These are phyloP conservation scores for Suillia variegata DNA, from an alignment of 2,888 invertebrate genomes.

Conservation along the genomic window DNA sequence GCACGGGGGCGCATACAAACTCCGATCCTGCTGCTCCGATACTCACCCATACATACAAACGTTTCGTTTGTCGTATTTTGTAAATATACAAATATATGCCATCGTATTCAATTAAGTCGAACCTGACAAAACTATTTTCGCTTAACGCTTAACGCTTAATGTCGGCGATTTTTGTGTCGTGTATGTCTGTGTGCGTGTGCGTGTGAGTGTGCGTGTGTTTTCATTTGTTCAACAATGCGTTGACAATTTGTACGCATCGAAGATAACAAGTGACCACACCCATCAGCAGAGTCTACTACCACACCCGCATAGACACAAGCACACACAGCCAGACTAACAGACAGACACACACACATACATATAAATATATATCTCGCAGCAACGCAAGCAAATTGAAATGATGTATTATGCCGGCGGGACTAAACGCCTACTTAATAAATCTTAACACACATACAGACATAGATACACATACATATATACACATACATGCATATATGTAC, in stretches of 20 bases:
- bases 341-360: not conserved
- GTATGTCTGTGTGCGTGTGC: no score
- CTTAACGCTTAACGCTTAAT: no score
- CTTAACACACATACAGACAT: slow-evolving; percentile 26
- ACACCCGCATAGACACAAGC: not conserved
- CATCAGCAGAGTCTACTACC: not conserved
- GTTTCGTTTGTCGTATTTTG: no score
- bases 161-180: no score
- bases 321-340: not conserved
- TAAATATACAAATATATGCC: no score
- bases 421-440: slow-evolving; percentile 54
- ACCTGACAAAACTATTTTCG: no score
- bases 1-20: no score
- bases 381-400: slow-evolving; percentile 54
- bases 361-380: no score
- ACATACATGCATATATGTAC: no score
- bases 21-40: no score
- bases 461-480: slow-evolving; percentile 11
- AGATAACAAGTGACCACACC: slow-evolving; percentile 1
- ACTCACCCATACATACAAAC: no score
- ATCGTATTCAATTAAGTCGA: no score
- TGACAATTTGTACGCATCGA: slow-evolving; percentile 1
- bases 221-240: not conserved
- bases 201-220: not conserved
- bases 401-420: slow-evolving; percentile 52